Conservation (phyloP, 1,140 invertebrate genomes). For the Drosophila bocki region DNA sequence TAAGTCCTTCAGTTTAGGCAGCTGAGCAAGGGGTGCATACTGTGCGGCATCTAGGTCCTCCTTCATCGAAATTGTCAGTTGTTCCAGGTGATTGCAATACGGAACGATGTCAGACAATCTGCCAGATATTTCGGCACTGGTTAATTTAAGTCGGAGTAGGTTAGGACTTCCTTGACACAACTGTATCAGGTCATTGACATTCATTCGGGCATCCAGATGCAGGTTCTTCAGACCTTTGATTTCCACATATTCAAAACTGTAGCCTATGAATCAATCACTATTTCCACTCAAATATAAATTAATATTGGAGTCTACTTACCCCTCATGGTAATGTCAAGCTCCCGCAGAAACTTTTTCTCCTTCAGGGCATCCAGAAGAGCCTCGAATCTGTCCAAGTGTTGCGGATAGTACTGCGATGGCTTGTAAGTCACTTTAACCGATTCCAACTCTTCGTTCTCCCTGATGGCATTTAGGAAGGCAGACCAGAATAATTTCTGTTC, state of each 20-base stretch:
- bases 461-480: background rate
- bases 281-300: background rate
- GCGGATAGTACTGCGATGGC: background rate
- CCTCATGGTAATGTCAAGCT: background rate
- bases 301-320: background rate
- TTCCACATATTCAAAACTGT: background rate
- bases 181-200: background rate
- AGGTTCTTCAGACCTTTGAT: slow-evolving; percentile 1
- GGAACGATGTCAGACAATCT: slow-evolving; percentile 7
- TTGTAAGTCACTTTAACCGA: background rate
- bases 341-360: background rate
- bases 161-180: slow-evolving; percentile 6
- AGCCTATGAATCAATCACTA: background rate
- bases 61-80: slow-evolving; percentile 9
- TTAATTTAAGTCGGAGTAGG: slow-evolving; percentile 2
- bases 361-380: background rate
- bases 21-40: slow-evolving; percentile 2
- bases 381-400: slow-evolving; percentile 8
- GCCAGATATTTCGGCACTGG: background rate
- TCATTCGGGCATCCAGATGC: background rate
- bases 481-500: slow-evolving; percentile 3
- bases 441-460: background rate
- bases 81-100: slow-evolving; percentile 11
- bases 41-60: background rate
- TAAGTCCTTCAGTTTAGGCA: slow-evolving; percentile 1